Evolutionary conservation across 2,113 vertebrate species (phyloP), one percentile per base, ranked within the genome.

Genomic region (Nanorana parkeri): DNA sequence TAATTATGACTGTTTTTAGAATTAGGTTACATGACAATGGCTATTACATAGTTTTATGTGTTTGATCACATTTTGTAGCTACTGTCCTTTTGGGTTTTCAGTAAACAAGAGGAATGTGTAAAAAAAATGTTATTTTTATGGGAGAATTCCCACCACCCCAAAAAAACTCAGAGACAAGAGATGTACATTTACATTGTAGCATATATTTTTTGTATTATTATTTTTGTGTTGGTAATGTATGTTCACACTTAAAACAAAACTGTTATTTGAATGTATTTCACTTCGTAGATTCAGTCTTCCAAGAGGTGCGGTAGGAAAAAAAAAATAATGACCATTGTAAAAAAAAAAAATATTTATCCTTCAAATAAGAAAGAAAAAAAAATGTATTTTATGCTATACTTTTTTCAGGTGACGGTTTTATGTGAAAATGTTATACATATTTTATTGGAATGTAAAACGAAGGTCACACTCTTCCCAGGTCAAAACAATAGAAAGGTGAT

Each of bases 51-150:
- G 69, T 55, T 66, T 81, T 75, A 67, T 23, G 72, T 82, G 41
- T 78, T 51, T 67, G 28, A 47, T 67, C 51, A n/a, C 20, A 65
- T 32, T 78, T 83, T 66, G 32, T 75, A 83, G 72, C 20, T 19
- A 68, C 58, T 19, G 16, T 74, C 5, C 65, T 55, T 73, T 63
- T 58, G 55, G 29, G 47, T 67, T 65, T 54, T 58, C 19, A 74
- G 61, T 73, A 74, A 81, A 63, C 29, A 63, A 61, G 47, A 81
- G 20, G 64, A 32, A 81, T 36, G 29, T 60, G 55, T 60, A 68
- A 58, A 36, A 68, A 58, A 36, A 47, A 52, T 68, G 67, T 47
- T 80, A 80, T 81, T 74, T 78, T 74, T 74, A 73, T 81, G 68
- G 41, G 61, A 23, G 7, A 74, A 65, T 7, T 52, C 47, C 58